Conservation (phyloP, 2,797 vertebrate species). For the Melanotaenia maccullochi region DNA sequence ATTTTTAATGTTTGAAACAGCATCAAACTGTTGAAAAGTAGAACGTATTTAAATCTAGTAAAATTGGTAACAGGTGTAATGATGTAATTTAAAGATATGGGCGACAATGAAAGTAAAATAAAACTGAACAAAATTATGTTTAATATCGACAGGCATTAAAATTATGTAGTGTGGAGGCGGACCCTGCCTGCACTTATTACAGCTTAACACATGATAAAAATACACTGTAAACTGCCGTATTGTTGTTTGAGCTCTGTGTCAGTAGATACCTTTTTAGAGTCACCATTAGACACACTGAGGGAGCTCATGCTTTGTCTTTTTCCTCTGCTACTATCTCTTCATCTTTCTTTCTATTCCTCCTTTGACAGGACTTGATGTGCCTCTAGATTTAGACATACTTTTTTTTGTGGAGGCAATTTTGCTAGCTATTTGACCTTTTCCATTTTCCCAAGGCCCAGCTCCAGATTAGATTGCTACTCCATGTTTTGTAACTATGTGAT, state of each 20-base stretch:
- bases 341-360: conserved; percentile 65
- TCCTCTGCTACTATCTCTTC: conserved; percentile 59
- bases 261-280: conserved; percentile 38
- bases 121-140: neutral
- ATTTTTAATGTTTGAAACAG: neutral
- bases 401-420: conserved; percentile 82
- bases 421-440: conserved; percentile 85
- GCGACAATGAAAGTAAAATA: neutral
- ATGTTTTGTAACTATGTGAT: conserved; percentile 83
- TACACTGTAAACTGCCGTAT: neutral
- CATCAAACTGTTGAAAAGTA: neutral
- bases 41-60: neutral
- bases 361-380: conserved; percentile 78
- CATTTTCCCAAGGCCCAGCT: conserved; percentile 84
- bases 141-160: neutral
- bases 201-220: conserved; percentile 7
- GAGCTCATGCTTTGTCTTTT: conserved; percentile 61
- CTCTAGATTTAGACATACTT: conserved; percentile 83
- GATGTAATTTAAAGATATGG: neutral
- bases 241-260: conserved; percentile 21
- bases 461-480: conserved; percentile 82
- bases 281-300: conserved; percentile 43
- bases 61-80: neutral
- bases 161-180: neutral
- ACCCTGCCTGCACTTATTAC: neutral